Base-by-base conservation (phyloP, 2,888 invertebrate genomes). In the Agrenia bidenticulata region DNA sequence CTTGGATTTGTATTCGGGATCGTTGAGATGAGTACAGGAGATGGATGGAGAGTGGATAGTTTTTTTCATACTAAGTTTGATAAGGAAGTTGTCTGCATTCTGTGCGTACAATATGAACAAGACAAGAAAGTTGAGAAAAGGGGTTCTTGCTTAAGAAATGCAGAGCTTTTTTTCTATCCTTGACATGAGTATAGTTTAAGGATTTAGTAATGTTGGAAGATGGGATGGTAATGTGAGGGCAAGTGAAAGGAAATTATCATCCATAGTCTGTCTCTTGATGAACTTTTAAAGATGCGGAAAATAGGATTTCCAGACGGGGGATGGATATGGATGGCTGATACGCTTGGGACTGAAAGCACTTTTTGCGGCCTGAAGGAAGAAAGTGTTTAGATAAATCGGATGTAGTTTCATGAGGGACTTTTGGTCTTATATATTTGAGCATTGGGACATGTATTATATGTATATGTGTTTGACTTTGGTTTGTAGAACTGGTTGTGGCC, bases 261-360 rank as follows among this genome's bases (percentile, higher is more conserved):
- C 13, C 51, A 4, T 5, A 51, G 23, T 51, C 23, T 51, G 45
- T 24, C 24, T 58, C 23, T 71, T 71, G 70, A 71, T 68, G 70
- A 68, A 68, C 66, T 71, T 70, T 70, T 70, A 66, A 70, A 59
- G 61, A 58, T 61, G 53, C 57, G 23, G 27, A 32, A 32, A 32
- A 32, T 32, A 32, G 32, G 23, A 7, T 21, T 24, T 51, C 24
- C 51, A 45, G 45, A 17, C 45, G 21, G 9, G 17, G 24, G 13
- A 51, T 51, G 51, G 19, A 51, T 51, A 51, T 51, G 51, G 24
- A 51, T 51, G 21, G 24, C 23, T 15, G 13, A 24, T 11, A 13
- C 11, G 19, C 7, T 24, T 13, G 51, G 23, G 24, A 51, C 23
- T 45, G 45, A 45, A 45, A 15, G 45, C 45, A 17, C 45, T 45